Base-by-base conservation (phyloP, 2,797 vertebrate genomes). In the Anolis apletophallus region DNA sequence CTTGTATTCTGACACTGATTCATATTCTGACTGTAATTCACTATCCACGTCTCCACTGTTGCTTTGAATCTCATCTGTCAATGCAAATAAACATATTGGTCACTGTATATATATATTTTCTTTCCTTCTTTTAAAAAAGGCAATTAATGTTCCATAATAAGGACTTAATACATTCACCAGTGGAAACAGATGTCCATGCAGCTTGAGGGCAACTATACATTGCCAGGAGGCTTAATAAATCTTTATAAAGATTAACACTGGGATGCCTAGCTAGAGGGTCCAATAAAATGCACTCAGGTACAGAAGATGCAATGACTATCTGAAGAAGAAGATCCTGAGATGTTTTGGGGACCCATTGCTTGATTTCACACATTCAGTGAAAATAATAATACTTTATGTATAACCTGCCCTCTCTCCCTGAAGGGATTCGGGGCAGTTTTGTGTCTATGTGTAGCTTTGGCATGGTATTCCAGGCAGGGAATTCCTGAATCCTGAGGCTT, bases 1-100 rank as follows among this genome's bases (percentile, higher is more conserved):
- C 7, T 87, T 84, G 68, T 55, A 80, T 54, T 80, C 86, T 32
- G 75, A 57, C 13, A 36, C 21, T 0, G 54, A 61, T n/a, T 88
- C 74, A 46, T 77, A 67, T 11, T 46, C 87, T 10, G 36, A 32
- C 40, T 64, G 64, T 9, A 26, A 72, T 12, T 67, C 57, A 21
- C 36, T 79, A 21, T 72, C 75, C 16, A 34, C 55, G 73, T 72
- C 80, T 11, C 11, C 11, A 6, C 67, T 55, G 46, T 29, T 88
- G 67, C 57, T 74, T 83, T 73, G 74, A 12, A 34, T 32, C 19
- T 67, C 80, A 16, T 77, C 68, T 79, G 36, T 19, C 40, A 55
- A n/a, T 50, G 73, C 16, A 78, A 73, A 86, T 57, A 57, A 71
- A 64, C 26, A 73, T 29, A 74, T 67, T 9, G 36, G 26, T 32